These are phyloP conservation scores for Sinhomidia bicolor DNA, from an alignment of 2,888 invertebrate species.

Conservation along the genomic window DNA sequence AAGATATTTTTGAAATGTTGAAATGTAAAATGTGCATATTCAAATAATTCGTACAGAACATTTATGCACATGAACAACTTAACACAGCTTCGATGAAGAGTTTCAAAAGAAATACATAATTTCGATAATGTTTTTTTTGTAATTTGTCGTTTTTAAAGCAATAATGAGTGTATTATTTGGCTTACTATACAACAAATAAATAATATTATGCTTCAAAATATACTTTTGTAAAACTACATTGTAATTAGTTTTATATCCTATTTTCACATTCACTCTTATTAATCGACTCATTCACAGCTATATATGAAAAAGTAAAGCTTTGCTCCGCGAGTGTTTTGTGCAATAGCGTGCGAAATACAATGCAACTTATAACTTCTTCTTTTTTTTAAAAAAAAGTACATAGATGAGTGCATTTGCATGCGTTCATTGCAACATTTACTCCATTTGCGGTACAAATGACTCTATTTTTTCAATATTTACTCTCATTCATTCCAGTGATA, in stretches of 20 bases:
- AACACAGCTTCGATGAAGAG: constrained; percentile 25
- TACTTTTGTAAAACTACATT: too few relatives aligned
- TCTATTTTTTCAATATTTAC: neutral
- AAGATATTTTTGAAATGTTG: too few relatives aligned
- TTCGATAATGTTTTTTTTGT: neutral
- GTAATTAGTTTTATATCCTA: too few relatives aligned
- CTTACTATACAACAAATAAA: too few relatives aligned
- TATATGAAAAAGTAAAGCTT: constrained; percentile 1
- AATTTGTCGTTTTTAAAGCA: neutral
- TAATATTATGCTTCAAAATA: too few relatives aligned
- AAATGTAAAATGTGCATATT: too few relatives aligned
- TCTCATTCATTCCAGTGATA: constrained; percentile 69
- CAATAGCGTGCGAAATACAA: neutral
- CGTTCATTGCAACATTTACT: too few relatives aligned
- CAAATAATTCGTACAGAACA: neutral
- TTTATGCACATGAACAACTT: neutral
- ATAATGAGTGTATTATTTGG: too few relatives aligned
- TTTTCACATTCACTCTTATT: neutral
- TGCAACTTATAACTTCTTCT: too few relatives aligned
- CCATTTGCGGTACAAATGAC: neutral
- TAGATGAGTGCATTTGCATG: neutral
- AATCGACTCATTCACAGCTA: too few relatives aligned
- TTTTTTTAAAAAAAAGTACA: too few relatives aligned
- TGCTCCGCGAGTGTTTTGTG: too few relatives aligned
- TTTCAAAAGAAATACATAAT: neutral